phyloP scores from a whole-genome alignment of 2,113 vertebrate species.

The Paraplagusia blochii region DNA sequence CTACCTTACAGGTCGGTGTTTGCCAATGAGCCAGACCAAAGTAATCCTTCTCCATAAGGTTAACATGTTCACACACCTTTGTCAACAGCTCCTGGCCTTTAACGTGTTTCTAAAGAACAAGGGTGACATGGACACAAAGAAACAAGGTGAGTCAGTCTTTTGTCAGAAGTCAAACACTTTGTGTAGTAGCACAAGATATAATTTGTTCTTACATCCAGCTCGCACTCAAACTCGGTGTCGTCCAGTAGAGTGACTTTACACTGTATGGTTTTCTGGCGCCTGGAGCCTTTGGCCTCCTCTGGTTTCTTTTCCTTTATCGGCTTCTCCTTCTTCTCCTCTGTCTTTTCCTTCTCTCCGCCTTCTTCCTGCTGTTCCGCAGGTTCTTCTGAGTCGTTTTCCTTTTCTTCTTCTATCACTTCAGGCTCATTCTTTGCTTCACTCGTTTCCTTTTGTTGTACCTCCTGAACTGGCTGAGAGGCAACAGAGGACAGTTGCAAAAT shows the following conservation, averaged over 20 bases:
- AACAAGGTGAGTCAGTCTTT: neutral
- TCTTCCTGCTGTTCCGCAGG: slow-evolving; percentile 22
- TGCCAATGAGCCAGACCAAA: slow-evolving; percentile 89
- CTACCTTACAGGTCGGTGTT: slow-evolving; percentile 80
- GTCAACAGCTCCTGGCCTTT: slow-evolving; percentile 91
- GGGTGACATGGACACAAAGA: neutral
- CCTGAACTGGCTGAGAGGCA: slow-evolving; percentile 46
- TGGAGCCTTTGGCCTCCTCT: slow-evolving; percentile 78
- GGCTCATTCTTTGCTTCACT: slow-evolving; percentile 51
- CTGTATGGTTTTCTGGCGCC: slow-evolving; percentile 84
- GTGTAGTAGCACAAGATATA: neutral
- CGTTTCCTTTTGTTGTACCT: slow-evolving; percentile 73
- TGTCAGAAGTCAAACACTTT: neutral
- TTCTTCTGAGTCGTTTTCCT: slow-evolving; percentile 62
- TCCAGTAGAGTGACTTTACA: slow-evolving; percentile 91
- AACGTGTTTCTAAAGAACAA: slow-evolving; percentile 85
- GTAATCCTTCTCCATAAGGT: slow-evolving; percentile 96
- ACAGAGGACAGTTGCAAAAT: slow-evolving; percentile 17
- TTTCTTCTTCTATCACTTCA: slow-evolving; percentile 66
- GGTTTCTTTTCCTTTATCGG: slow-evolving; percentile 64
- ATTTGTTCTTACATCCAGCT: slow-evolving; percentile 84
- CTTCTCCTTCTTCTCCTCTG: slow-evolving; percentile 61
- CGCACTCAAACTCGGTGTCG: slow-evolving; percentile 85
- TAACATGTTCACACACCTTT: slow-evolving; percentile 91
- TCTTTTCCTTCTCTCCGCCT: slow-evolving; percentile 29